Conservation (phyloP, 2,797 vertebrate genomes). For the Microcaecilia unicolor region DNA sequence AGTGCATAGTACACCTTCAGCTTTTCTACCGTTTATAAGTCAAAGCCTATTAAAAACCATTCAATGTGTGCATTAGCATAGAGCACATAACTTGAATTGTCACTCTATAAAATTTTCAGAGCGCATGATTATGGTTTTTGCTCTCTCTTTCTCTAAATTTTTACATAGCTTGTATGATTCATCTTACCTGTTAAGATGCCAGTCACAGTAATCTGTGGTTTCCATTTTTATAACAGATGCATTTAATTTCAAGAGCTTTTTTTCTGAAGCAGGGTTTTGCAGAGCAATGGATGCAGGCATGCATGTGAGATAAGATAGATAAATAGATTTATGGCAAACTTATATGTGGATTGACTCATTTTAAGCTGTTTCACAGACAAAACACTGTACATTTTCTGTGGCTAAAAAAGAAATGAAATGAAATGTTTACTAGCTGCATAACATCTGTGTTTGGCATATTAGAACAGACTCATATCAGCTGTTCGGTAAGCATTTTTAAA, state of each 20-base stretch:
- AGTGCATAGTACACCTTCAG: conserved; percentile 26
- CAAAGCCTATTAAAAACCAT: conserved; percentile 48
- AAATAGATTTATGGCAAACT: not conserved
- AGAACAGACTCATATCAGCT: conserved; percentile 50
- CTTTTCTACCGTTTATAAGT: conserved; percentile 41
- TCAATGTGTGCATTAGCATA: conserved; percentile 49
- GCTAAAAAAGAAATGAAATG: conserved; percentile 50
- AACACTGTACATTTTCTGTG: conserved; percentile 15
- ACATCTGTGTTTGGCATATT: conserved; percentile 52
- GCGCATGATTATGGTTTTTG: conserved; percentile 44
- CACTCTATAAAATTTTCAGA: conserved; percentile 58
- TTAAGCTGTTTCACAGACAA: conserved; percentile 37
- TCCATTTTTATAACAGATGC: conserved; percentile 29
- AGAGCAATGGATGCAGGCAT: conserved; percentile 19
- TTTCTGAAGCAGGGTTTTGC: conserved; percentile 19
- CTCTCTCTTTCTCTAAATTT: conserved; percentile 48
- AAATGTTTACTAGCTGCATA: conserved; percentile 50
- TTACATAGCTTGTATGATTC: conserved; percentile 41
- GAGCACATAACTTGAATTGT: conserved; percentile 51
- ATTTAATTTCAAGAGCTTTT: conserved; percentile 28
- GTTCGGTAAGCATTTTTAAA: conserved; percentile 46
- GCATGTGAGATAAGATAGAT: conserved; percentile 6
- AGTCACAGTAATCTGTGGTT: conserved; percentile 18
- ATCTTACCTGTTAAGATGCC: conserved; percentile 34
- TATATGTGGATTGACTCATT: conserved; percentile 18